A percentile compares a stretch with the other conserved stretches of the same genome.
Conservation (phyloP, 2,888 invertebrate species). For the Rhopalosiphum nymphaeae region DNA sequence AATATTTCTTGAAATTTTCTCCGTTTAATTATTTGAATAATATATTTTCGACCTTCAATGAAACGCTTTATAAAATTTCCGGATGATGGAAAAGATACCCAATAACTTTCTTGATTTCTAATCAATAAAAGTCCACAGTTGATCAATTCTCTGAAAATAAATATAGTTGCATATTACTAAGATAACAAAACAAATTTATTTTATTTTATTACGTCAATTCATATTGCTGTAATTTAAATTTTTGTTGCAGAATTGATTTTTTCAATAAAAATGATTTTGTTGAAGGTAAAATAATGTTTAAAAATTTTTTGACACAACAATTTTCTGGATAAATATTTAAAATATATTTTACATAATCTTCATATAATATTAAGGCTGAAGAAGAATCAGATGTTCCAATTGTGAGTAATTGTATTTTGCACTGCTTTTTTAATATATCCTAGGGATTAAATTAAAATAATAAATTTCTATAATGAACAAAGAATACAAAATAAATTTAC, state of each 20-base stretch:
- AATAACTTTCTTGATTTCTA: constrained; percentile 62
- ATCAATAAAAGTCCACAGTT: constrained; percentile 66
- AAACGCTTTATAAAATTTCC: constrained; percentile 65
- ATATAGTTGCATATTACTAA: neutral
- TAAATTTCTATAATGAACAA: neutral
- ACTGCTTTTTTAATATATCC: constrained; percentile 60
- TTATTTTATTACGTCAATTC: constrained; percentile 48
- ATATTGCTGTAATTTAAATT: constrained; percentile 54
- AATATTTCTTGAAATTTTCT: constrained; percentile 65
- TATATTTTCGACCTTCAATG: constrained; percentile 59
- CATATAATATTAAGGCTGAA: constrained; percentile 61
- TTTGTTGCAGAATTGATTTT: constrained; percentile 36
- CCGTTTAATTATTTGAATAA: constrained; percentile 63
- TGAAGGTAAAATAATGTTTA: constrained; percentile 41
- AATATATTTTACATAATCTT: constrained; percentile 56
- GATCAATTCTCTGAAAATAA: constrained; percentile 62
- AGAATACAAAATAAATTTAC: neutral
- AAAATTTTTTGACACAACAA: constrained; percentile 34
- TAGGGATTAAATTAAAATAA: constrained; percentile 3
- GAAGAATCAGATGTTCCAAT: constrained; percentile 59
- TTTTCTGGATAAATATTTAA: constrained; percentile 52
- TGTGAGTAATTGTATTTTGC: constrained; percentile 65
- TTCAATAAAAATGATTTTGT: constrained; percentile 57
- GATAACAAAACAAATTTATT: neutral
- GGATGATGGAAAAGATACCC: constrained; percentile 66